phyloP scores from a whole-genome alignment of 2,888 invertebrate genomes.

The Athalia cordata region DNA sequence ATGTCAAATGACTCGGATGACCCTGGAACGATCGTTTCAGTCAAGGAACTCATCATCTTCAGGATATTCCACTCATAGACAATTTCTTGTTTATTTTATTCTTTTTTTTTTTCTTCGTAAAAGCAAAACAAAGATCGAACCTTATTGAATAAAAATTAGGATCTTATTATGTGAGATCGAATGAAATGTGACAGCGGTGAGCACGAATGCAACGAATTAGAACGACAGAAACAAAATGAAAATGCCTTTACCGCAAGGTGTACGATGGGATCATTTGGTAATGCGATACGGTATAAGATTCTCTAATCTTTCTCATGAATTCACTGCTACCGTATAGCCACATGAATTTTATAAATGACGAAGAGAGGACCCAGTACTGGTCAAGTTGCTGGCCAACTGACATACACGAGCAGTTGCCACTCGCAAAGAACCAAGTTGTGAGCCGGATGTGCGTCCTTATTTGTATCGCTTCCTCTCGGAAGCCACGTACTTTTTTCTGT shows the following conservation, averaged over 20 bases:
- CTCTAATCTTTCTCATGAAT: neutral
- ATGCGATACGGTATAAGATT: neutral
- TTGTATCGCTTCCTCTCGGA: constrained; percentile 28
- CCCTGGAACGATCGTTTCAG: no score
- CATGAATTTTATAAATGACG: neutral
- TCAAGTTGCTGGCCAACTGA: neutral
- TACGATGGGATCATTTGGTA: neutral
- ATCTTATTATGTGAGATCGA: no score
- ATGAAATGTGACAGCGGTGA: neutral
- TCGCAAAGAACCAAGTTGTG: neutral
- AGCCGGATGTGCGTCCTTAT: constrained; percentile 38
- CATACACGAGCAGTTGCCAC: neutral
- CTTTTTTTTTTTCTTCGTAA: no score
- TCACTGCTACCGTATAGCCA: neutral
- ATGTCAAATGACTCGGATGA: neutral
- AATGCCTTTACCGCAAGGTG: neutral
- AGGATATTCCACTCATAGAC: no score
- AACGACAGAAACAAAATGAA: neutral
- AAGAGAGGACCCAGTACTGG: neutral
- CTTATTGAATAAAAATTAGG: no score
- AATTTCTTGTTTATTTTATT: no score
- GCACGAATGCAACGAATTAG: neutral
- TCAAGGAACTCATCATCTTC: no score
- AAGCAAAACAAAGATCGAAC: no score
- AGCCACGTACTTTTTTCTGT: constrained; percentile 14